phyloP scores from a whole-genome alignment of 2,797 vertebrate species.

The Danio kyathit region DNA sequence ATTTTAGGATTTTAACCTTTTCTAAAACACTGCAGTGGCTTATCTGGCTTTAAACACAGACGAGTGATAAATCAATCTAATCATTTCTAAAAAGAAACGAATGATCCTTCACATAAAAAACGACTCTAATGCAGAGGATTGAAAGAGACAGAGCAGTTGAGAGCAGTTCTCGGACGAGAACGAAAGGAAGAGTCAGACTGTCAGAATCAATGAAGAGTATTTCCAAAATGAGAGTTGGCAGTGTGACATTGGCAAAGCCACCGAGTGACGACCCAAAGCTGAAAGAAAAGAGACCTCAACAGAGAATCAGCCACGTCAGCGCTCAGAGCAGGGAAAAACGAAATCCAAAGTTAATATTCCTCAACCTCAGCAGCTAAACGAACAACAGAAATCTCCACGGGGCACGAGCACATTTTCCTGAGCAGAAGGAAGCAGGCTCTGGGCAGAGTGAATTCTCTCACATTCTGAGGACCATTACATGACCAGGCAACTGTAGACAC shows the following conservation, averaged over 20 bases:
- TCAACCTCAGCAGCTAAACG: not conserved
- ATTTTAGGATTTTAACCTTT: no score
- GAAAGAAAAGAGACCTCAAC: not conserved
- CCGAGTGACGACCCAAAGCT: not conserved
- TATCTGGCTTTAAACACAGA: not conserved
- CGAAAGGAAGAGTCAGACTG: not conserved
- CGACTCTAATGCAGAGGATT: not conserved
- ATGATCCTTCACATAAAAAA: conserved; percentile 14
- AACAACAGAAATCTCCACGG: conserved; percentile 4
- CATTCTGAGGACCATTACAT: conserved; percentile 19
- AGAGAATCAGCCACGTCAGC: not conserved
- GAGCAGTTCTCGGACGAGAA: not conserved
- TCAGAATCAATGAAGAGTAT: not conserved
- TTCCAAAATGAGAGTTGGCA: conserved; percentile 5
- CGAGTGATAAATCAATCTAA: not conserved
- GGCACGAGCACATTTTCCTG: not conserved
- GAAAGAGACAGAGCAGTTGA: not conserved
- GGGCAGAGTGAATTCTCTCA: conserved; percentile 1
- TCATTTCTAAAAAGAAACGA: conserved; percentile 3
- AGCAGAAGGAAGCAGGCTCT: not conserved
- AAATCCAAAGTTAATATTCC: conserved; percentile 4
- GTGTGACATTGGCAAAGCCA: not conserved
- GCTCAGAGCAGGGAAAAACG: not conserved
- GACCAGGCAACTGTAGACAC: conserved; percentile 6
- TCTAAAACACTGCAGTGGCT: no score